A percentile compares a stretch with the other conserved stretches of the same genome.
These are phyloP conservation scores for Drosophila dives DNA, from an alignment of 2,888 invertebrate species.

Conservation along the genomic window DNA sequence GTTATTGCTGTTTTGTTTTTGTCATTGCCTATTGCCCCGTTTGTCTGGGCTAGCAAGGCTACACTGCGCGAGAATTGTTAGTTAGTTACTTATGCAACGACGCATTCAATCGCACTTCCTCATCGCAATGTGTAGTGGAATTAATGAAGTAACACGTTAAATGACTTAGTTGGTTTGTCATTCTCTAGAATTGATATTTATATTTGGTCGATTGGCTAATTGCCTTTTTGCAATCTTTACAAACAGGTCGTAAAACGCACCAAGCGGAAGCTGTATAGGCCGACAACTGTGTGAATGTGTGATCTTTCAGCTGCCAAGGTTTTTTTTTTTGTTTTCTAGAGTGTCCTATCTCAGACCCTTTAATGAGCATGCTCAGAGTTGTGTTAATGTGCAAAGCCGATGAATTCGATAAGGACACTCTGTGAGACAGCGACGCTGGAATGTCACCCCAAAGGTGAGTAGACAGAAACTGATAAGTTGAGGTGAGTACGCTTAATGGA, in stretches of 20 bases:
- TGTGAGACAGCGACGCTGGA: not conserved
- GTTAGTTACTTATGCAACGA: not conserved
- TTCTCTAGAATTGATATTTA: not conserved
- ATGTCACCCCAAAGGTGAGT: not conserved
- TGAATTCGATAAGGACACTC: not conserved
- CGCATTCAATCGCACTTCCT: not conserved
- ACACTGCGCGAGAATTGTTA: conserved; percentile 7
- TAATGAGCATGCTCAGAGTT: conserved; percentile 1
- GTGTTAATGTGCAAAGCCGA: not conserved
- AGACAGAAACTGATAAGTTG: not conserved
- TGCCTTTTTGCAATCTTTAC: not conserved
- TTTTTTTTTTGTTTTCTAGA: not conserved
- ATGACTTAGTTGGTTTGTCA: not conserved
- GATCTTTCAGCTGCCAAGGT: conserved; percentile 7
- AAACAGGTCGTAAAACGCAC: conserved; percentile 1
- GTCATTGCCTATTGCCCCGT: conserved; percentile 29
- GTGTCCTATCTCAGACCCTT: not conserved
- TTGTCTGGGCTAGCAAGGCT: conserved; percentile 23
- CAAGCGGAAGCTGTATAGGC: not conserved
- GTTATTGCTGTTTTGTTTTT: conserved; percentile 33
- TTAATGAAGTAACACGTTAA: not conserved
- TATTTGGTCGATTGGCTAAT: not conserved
- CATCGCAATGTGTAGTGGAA: not conserved
- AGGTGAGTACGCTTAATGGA: conserved; percentile 1
- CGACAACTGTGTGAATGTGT: not conserved